These are phyloP conservation scores for Paramisgurnus dabryanus DNA, from an alignment of 2,113 vertebrate genomes.

Conservation along the genomic window DNA sequence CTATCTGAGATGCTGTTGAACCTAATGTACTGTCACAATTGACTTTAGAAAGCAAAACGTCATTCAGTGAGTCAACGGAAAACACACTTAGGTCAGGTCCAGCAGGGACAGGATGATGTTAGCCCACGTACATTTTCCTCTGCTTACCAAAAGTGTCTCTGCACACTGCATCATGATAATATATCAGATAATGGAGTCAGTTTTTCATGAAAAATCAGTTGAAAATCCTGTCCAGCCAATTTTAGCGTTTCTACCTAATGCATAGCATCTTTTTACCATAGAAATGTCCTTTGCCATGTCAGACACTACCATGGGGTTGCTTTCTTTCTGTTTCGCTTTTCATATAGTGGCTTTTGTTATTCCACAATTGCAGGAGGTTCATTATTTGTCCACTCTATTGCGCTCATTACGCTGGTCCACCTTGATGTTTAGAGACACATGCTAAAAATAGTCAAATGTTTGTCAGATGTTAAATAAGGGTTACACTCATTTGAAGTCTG, in stretches of 20 bases:
- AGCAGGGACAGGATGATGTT: constrained; percentile 12
- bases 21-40: constrained; percentile 4
- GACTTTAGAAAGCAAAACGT: constrained; percentile 16
- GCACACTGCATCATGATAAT: constrained; percentile 13
- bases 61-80: constrained; percentile 22
- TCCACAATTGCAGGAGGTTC: constrained; percentile 13
- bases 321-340: background rate
- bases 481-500: background rate
- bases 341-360: constrained; percentile 16
- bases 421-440: background rate
- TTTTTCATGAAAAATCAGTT: background rate
- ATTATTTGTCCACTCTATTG: background rate
- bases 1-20: background rate
- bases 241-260: no score
- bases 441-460: constrained; percentile 4
- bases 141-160: constrained; percentile 2
- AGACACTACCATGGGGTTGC: background rate
- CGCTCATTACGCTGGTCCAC: background rate
- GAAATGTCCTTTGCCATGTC: background rate
- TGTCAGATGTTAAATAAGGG: background rate
- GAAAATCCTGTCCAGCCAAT: background rate
- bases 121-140: constrained; percentile 27
- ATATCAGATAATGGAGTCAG: background rate
- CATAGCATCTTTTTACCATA: background rate
- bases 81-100: background rate